Conservation (phyloP, 2,888 invertebrate genomes). For the Dynastes maya region DNA sequence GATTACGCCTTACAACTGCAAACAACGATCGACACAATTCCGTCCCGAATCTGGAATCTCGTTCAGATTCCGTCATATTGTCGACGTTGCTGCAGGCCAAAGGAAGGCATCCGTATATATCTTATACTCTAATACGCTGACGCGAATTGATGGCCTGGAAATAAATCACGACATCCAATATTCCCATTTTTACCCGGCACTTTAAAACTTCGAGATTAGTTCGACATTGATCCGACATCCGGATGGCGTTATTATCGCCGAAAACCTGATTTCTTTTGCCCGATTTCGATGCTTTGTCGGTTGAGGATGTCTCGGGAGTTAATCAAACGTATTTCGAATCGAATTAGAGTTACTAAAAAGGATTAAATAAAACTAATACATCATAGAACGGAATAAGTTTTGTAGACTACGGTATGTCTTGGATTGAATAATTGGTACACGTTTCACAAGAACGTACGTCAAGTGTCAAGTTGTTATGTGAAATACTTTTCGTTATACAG, state of each 20-base stretch:
- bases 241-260: background rate
- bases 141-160: conserved; percentile 21
- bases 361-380: no score
- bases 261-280: background rate
- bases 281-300: no score
- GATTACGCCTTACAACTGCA: background rate
- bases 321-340: no score
- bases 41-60: background rate
- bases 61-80: conserved; percentile 4
- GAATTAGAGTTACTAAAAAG: no score
- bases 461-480: no score
- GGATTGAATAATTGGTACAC: no score
- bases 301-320: no score
- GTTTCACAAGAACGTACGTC: no score
- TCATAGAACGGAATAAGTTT: no score
- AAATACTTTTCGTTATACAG: no score
- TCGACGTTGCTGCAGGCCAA: background rate
- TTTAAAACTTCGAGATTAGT: conserved; percentile 3
- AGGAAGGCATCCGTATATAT: background rate
- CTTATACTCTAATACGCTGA: background rate
- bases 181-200: conserved; percentile 1
- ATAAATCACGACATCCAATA: conserved; percentile 18
- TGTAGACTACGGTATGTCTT: no score
- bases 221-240: background rate
- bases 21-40: conserved; percentile 3